Base-by-base conservation (phyloP, 1,140 invertebrate species). In the Trichonephila clavata region DNA sequence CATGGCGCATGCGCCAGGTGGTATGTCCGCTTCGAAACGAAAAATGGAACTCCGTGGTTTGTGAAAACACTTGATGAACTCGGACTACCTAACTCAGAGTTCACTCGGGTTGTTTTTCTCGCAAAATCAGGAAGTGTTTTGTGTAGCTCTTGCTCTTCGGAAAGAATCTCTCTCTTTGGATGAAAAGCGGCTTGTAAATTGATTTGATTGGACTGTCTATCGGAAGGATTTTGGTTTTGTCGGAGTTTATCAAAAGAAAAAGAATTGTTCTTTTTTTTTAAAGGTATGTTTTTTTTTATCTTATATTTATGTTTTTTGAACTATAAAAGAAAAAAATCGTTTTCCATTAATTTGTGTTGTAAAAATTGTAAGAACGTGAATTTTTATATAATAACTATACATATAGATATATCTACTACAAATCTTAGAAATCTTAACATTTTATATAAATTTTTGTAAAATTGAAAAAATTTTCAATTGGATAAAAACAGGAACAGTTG, bases 91-190 rank as follows among this genome's bases (percentile, higher is more conserved):
- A 27, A 39, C 63, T 65, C 21, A 16, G 71, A 77, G 27, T 77
- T 68, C 65, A 77, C 32, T 77, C 27, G 32, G 71, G 24, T 77
- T 77, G 71, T 77, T 39, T 32, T 77, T 32, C 65, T 16, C 27
- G 71, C 71, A 68, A 68, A 68, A 68, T 77, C 71, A 32, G 71
- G 71, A 77, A 77, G 71, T 77, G 24, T 32, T 39, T 77, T 18
- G 27, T 77, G 71, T 39, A 27, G 16, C 61, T 39, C 16, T 32
- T 77, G 71, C 71, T 77, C 71, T 39, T 77, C 71, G 27, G 27
- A 39, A 77, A 27, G 71, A 77, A 77, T 27, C 14, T 32, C 14
- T 24, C n/a, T 71, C 71, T 24, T 68, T 68, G 71, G 71, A 77
- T 77, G 71, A 77, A 77, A 27, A 77, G 27, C 71, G 71, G 27